Evolutionary conservation across 2,797 vertebrate species (phyloP).

Genomic region (Siniperca obscura): DNA sequence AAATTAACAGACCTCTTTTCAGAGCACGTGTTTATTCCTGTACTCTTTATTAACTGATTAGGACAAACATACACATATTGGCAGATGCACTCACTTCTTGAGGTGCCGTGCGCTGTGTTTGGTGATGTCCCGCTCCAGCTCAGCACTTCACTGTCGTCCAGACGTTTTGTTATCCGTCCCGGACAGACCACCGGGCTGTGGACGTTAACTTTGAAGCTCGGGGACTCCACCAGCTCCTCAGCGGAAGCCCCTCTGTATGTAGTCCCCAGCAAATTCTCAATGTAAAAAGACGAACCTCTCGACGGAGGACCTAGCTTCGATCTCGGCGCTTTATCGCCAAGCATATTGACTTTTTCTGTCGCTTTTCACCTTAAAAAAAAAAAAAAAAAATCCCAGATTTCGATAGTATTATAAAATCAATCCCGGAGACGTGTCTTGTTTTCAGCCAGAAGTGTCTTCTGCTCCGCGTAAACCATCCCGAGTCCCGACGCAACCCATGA

Average conservation of each 20-base stretch:
- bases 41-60: accelerated
- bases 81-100: slow-evolving; percentile 84
- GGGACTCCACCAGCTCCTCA: slow-evolving; percentile 33
- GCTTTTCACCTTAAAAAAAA: not conserved
- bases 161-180: slow-evolving; percentile 53
- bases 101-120: slow-evolving; percentile 71
- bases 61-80: accelerated
- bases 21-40: not conserved
- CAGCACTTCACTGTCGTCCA: slow-evolving; percentile 60
- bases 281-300: slow-evolving; percentile 89
- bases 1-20: not conserved
- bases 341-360: slow-evolving; percentile 74
- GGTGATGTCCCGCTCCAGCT: slow-evolving; percentile 80
- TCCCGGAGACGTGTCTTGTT: slow-evolving; percentile 12
- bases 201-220: slow-evolving; percentile 31
- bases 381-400: not conserved
- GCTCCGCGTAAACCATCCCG: slow-evolving; percentile 43
- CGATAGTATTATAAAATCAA: slow-evolving; percentile 22
- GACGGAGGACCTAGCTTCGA: slow-evolving; percentile 80
- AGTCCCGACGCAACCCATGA: slow-evolving; percentile 34
- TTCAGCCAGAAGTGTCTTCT: slow-evolving; percentile 3
- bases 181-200: slow-evolving; percentile 45
- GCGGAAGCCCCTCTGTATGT: slow-evolving; percentile 47
- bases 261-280: slow-evolving; percentile 89
- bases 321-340: slow-evolving; percentile 82